phyloP scores from a whole-genome alignment of 2,797 vertebrate species.

The Sylvia borin region DNA sequence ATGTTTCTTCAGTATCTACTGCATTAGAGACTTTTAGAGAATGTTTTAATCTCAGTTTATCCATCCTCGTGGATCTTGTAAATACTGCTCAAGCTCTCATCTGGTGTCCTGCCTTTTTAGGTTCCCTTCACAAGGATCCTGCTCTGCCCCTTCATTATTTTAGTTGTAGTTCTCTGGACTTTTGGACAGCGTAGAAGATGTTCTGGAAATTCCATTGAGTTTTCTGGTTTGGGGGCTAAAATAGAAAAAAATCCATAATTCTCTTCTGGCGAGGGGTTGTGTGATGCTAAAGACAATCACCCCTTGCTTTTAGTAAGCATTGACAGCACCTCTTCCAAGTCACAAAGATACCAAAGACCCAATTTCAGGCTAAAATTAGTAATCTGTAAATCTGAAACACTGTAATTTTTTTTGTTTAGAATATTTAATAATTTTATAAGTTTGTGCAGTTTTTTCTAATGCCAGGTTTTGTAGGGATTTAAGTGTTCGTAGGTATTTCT shows the following conservation, averaged over 20 bases:
- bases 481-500: neutral
- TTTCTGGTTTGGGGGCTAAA: neutral
- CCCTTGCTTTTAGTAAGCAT: neutral
- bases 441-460: neutral
- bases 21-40: neutral
- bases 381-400: neutral
- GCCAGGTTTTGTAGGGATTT: neutral
- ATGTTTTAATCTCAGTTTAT: neutral
- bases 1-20: neutral
- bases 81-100: accelerated
- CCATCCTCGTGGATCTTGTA: neutral
- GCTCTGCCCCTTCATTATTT: neutral
- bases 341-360: neutral
- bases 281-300: neutral
- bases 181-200: neutral
- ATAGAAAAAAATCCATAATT: neutral
- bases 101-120: neutral
- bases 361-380: neutral
- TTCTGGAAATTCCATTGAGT: neutral
- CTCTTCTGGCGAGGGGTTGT: neutral
- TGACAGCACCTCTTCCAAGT: neutral
- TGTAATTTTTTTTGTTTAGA: neutral
- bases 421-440: neutral
- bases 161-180: neutral
- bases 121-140: neutral